Percentiles rank a stretch among this genome's conserved stretches.
These are phyloP conservation scores for Idaea biselata DNA, from an alignment of 2,888 invertebrate genomes.

Conservation along the genomic window DNA sequence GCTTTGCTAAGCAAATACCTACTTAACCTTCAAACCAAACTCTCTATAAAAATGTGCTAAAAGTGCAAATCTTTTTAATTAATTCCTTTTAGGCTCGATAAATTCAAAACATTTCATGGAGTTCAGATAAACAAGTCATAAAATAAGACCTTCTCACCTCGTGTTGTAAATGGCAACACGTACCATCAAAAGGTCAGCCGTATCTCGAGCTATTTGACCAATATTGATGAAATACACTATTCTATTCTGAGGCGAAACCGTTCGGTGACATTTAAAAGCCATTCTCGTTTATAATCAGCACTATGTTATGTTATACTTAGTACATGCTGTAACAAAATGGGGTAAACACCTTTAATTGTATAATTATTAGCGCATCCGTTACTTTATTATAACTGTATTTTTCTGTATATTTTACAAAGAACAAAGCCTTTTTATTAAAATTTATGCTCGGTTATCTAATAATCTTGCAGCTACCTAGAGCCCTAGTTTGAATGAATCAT, in stretches of 20 bases:
- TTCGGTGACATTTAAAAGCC: not conserved
- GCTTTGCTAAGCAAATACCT: too few relatives aligned
- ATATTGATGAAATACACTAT: not conserved
- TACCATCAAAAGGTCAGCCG: not conserved
- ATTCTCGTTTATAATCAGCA: not conserved
- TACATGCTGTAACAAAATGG: too few relatives aligned
- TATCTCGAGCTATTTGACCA: not conserved
- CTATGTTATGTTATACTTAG: not conserved
- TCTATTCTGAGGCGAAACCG: not conserved
- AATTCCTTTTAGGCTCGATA: not conserved
- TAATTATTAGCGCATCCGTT: not conserved
- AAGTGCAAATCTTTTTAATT: not conserved
- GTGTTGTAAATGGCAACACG: not conserved
- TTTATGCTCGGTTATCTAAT: not conserved
- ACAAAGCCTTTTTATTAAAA: not conserved
- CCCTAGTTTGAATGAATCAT: not conserved
- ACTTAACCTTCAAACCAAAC: too few relatives aligned
- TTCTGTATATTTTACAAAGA: not conserved
- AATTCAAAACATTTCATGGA: not conserved
- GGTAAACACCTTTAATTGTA: not conserved
- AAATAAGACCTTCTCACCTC: not conserved
- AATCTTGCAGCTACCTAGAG: not conserved
- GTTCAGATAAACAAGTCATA: not conserved
- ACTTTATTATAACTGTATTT: not conserved
- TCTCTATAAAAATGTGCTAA: too few relatives aligned